Evolutionary conservation across 2,888 invertebrate species (phyloP).

Genomic region (Hofmannophila pseudospretella): DNA sequence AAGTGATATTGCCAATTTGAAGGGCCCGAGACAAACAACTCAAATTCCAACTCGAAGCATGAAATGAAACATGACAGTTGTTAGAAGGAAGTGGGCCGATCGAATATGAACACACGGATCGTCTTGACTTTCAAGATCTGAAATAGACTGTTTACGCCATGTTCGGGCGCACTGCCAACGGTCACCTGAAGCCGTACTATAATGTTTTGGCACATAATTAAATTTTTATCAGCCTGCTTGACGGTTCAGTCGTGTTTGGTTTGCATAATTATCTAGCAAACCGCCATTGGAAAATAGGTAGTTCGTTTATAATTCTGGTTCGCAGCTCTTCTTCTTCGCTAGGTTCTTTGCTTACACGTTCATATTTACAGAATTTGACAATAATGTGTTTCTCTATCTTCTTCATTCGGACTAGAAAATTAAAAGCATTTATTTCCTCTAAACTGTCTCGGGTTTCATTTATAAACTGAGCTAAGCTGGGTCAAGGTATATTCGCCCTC

Average conservation of each 20-base stretch:
- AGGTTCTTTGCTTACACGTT: no score
- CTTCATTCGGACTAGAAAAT: no score
- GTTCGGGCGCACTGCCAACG: constrained; percentile 63
- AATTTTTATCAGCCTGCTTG: constrained; percentile 47
- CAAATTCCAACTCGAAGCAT: background rate
- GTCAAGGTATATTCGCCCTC: background rate
- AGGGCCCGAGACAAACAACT: no score
- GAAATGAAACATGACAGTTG: constrained; percentile 1
- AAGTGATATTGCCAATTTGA: no score
- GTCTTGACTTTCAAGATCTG: constrained; percentile 58
- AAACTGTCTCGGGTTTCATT: no score
- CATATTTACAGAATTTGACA: no score
- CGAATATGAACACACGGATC: constrained; percentile 46
- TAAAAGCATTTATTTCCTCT: no score
- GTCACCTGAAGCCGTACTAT: constrained; percentile 60
- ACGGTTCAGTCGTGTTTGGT: constrained; percentile 32
- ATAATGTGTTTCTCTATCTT: no score
- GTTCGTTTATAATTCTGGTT: no score
- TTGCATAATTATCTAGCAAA: constrained; percentile 12
- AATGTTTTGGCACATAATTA: constrained; percentile 65
- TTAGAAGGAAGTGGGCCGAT: constrained; percentile 18
- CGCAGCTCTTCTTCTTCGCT: no score
- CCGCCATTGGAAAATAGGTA: no score
- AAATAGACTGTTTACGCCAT: constrained; percentile 76
- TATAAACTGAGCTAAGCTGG: no score